Base-by-base conservation (phyloP, 2,888 invertebrate species). In the Piscicola geometra region DNA sequence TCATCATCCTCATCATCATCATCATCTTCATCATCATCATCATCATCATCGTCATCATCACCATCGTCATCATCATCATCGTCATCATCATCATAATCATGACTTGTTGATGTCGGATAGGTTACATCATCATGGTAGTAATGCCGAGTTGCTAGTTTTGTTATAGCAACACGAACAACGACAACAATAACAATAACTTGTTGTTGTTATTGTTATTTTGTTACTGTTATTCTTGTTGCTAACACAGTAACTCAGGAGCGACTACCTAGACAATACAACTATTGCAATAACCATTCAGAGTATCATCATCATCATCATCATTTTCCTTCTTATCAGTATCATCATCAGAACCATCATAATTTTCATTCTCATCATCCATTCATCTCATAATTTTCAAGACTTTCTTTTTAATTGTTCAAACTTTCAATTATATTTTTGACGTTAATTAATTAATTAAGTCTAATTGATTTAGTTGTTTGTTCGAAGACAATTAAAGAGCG, bases 1-100 rank as follows among this genome's bases (percentile, higher is more conserved):
- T 72, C 72, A 71, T 71, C 71, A 71, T 71, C 71, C 41, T 71
- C 50, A 72, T 72, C 72, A 72, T 72, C 56, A 72, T 72, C 72
- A 72, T 52, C 72, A 50, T 72, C 72, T 25, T 72, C 72, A 30
- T 72, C 72, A 50, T 56, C 71, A 50, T 71, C 71, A 50, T 71
- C 71, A 47, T 71, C 50, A 50, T 71, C 71, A 12, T 71, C 71
- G n/a, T 50, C 71, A 25, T 71, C 71, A 18, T 71, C 50, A 35
- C 36, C 35, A 69, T 69, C 35, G n/a, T 70, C 41, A 41, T 64
- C 36, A 41, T 64, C 66, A 9, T 64, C 41, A 15, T 64, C 66
- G 9, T 74, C 36, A n/a, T 64, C 66, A 25, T 64, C 66, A 66
- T 64, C 64, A 66, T 33, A 30, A 1, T 32, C 66, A 25, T 30